Evolutionary conservation across 2,113 vertebrate species (phyloP), one percentile per base, ranked within the genome.

Genomic region (Leiothrix lutea): DNA sequence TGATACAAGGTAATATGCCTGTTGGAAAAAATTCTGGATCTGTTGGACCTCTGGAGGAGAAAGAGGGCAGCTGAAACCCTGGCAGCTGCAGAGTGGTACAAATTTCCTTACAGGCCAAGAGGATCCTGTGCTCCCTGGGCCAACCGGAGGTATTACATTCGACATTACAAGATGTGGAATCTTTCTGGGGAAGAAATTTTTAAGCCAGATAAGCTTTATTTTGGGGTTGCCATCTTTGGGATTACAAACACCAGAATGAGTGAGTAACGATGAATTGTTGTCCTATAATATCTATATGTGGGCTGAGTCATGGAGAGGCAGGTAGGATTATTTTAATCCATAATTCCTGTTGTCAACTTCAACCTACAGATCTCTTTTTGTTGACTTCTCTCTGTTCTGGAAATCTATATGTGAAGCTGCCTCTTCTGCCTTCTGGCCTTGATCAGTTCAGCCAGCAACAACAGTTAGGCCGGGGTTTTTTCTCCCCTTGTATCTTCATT

Each of bases 211-310:
- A 48, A 57, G 2, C 25, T 88, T 79, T 92, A 44, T 57, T 87
- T 96, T 70, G 42, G 12, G 14, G 6, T 48, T 70, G 8, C 21
- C 6, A 7, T 36, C 45, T 66, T 53, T 70, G 65, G 45, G 47
- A 61, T 33, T 53, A 25, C 0, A 8, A 86, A 67, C 13, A 15
- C 9, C 8, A 23, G 69, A 50, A 16, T 38, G 18, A 51, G 42
- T 25, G 13, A 9, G 10, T 60, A 64, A 54, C 0, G 12, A 45
- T 56, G 42, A 38, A 18, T 28, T 31, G 15, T 36, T 93, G 36
- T 57, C 6, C 15, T 22, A 7, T 2, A 48, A 17, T 45, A 28
- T 18, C 14, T 45, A 2, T 33, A 6, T 0, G 1, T 33, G 22
- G 21, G 40, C 23, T 65, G 64, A 80, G 61, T 23, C 23, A 31